Percentiles rank a stretch among this genome's conserved stretches.
Evolutionary conservation across 2,888 invertebrate genomes (phyloP).

Genomic region (Drosophila tanythrix): DNA sequence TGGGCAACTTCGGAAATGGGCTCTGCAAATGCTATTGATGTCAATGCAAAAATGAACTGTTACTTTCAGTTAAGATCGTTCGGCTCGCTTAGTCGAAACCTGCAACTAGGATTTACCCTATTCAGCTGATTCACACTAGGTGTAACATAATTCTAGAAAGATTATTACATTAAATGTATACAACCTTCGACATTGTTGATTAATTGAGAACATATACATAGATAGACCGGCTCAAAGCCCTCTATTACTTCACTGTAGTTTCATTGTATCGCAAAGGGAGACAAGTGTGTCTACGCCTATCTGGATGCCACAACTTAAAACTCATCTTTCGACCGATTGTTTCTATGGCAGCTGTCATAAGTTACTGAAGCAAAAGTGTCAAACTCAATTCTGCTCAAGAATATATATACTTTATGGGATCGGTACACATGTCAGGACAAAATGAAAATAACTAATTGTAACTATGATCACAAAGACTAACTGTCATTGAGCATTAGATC

Average conservation of each 20-base stretch:
- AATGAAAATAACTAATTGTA: not conserved
- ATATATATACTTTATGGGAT: not conserved
- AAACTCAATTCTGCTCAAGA: not conserved
- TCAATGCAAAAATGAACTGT: conserved; percentile 31
- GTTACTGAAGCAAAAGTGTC: not conserved
- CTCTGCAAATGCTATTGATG: conserved; percentile 29
- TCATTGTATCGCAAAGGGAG: not conserved
- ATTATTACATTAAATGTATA: not conserved
- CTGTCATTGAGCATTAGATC: not conserved
- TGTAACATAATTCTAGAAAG: not conserved
- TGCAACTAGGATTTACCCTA: not conserved
- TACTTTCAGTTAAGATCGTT: not conserved
- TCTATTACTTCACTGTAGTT: no score
- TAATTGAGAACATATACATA: not conserved
- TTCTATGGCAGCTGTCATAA: not conserved
- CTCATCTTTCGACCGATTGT: not conserved
- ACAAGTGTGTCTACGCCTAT: no score
- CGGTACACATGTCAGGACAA: not conserved
- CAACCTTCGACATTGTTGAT: not conserved
- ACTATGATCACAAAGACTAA: not conserved
- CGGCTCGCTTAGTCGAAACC: not conserved
- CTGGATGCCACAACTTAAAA: not conserved
- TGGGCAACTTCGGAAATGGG: conserved; percentile 12
- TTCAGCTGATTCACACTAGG: not conserved
- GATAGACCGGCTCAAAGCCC: not conserved